phyloP scores from a whole-genome alignment of 1,140 invertebrate genomes.

The Bombus huntii region DNA sequence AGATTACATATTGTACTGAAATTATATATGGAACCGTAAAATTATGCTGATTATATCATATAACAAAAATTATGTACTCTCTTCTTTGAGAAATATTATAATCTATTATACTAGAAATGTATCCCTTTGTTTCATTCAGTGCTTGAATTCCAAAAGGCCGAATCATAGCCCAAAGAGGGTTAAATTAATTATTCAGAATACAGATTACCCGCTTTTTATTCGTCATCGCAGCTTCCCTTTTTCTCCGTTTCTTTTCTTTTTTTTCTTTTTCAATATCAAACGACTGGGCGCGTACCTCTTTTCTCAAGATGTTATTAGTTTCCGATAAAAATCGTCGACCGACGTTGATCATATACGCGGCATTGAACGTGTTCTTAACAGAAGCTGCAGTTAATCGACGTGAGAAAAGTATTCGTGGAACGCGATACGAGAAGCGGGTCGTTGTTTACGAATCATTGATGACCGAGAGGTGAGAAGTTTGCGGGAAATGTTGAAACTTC shows the following conservation, averaged over 20 bases:
- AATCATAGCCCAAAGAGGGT: background rate
- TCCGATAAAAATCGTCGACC: background rate
- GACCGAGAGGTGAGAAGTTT: background rate
- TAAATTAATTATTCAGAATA: slow-evolving; percentile 8
- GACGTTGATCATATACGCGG: background rate
- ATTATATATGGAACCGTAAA: too few species aligned
- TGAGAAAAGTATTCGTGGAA: too few species aligned
- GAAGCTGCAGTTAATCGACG: background rate
- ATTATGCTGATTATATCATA: background rate
- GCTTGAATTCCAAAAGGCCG: background rate
- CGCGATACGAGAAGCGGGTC: background rate
- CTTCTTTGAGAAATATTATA: background rate
- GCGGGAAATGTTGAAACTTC: background rate
- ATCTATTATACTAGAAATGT: background rate
- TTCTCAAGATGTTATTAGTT: background rate
- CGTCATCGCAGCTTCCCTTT: background rate
- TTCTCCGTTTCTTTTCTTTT: background rate
- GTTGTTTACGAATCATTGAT: background rate
- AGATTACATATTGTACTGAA: too few species aligned
- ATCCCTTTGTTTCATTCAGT: background rate
- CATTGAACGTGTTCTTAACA: background rate
- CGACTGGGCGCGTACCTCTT: background rate
- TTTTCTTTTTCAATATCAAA: background rate
- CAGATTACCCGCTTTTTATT: background rate
- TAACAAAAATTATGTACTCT: background rate